Evolutionary conservation across 2,888 invertebrate genomes (phyloP), one percentile per base, ranked within the genome.

Genomic region (Trissoscelio sp.): DNA sequence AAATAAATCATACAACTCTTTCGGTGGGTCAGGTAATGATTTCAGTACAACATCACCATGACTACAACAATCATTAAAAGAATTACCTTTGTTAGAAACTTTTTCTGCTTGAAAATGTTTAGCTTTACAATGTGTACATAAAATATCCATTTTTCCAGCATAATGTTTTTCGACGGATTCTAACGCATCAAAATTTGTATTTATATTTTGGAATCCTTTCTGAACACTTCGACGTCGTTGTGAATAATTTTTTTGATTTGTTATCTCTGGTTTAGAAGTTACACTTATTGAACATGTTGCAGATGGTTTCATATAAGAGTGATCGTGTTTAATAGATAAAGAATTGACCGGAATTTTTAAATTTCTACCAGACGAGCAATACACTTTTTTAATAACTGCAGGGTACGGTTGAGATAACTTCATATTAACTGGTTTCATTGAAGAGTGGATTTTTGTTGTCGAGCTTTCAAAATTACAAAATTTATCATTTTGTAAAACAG

Each of bases 31-130:
- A 31, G 31, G 31, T 3, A 31, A 2, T 1, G 31, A 31, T 2
- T 31, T 9, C 9, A 31, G 3, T 2, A 31, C 31, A 31, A 31
- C 31, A 2, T 6, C 31, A 1, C 66, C 46, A 66, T 74, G 64
- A 28, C 44, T 39, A 24, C 74, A 74, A 64, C 64, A 74, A 28
- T 57, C 51, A 28, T 64, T 18, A 18, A 57, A 58, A 31, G 28
- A 67, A 58, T 57, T 28, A 12, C 51, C 51, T 42, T 18, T 67
- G 24, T 77, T 69, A 2, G n/a, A n/a, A n/a, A n/a, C n/a, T n/a
- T n/a, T n/a, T n/a, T n/a, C n/a, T n/a, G n/a, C n/a, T n/a, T n/a
- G 31, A 42, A 77, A 77, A 22, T 77, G 60, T 14, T 14, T 28
- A 0, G 34, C 55, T 1, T 31, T 57, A 24, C 73, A 73, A 64